Evolutionary conservation across 2,797 vertebrate genomes (phyloP), one percentile per base, ranked within the genome.

Genomic region (Glossophaga mutica): DNA sequence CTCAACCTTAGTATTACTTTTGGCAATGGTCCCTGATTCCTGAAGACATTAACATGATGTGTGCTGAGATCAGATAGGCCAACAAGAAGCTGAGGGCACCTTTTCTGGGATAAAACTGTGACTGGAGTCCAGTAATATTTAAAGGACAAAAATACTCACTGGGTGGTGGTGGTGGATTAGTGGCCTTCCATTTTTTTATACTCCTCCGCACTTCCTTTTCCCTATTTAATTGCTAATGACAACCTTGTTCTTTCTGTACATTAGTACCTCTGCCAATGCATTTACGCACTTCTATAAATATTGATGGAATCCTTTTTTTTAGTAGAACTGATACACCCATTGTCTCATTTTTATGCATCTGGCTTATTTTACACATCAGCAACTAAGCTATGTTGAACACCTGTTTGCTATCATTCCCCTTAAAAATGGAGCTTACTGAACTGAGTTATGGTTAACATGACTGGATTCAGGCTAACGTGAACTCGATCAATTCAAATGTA

Each of bases 1-100:
- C 59, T 62, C 55, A 77, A 34, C 44, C 67, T 95, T 95, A 84
- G 21, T 59, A 68, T 70, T 91, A 87, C 74, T 90, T 91, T 90
- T 94, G 91, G 73, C 62, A 57, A 90, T 82, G 76, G 48, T 11
- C 12, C 29, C 19, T 83, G 34, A 5, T 87, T 87, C 34, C 71
- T 94, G 55, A 94, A 91, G n/a, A 52, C 34, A 50, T 91, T 67
- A 89, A 44, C 65, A 81, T 73, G 67, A 73, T 68, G 48, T 77
- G 52, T 55, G 21, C 48, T 85, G 37, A 93, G 78, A 93, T 87
- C 77, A 82, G 62, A 71, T 1, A 84, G 59, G 42, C 57, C 50
- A 65, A 32, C 1, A 78, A 37, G 57, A 70, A 71, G n/a, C 59
- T 50, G 32, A 91, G 29, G 18, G 44, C 77, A 42, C 67, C 78